Evolutionary conservation across 1,140 invertebrate genomes (phyloP).

Genomic region (Drosophila subobscura): DNA sequence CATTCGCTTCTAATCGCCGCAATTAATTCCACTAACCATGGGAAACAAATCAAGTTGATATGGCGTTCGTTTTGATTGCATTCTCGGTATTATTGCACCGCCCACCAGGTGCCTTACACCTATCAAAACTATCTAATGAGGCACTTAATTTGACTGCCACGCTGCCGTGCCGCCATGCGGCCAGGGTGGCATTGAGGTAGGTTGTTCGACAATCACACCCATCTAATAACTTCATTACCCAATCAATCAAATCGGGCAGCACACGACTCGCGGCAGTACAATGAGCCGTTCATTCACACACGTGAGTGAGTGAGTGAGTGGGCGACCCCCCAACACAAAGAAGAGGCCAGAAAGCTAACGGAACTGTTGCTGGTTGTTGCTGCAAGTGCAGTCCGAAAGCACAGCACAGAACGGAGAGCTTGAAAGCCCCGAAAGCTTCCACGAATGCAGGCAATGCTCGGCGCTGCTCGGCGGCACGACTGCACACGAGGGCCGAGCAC

Average conservation of each 20-base stretch:
- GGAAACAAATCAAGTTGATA: slow-evolving; percentile 24
- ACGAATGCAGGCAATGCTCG: slow-evolving; percentile 7
- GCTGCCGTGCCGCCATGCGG: too few relatives aligned
- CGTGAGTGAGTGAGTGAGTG: slow-evolving; percentile 39
- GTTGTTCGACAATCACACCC: slow-evolving; percentile 63
- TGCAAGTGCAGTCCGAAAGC: slow-evolving; percentile 56
- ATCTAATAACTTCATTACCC: slow-evolving; percentile 74
- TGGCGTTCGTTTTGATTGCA: slow-evolving; percentile 45
- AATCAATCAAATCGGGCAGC: slow-evolving; percentile 70
- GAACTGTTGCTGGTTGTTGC: background rate
- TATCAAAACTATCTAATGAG: slow-evolving; percentile 68
- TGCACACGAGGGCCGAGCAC: slow-evolving; percentile 15
- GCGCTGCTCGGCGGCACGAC: slow-evolving; percentile 6
- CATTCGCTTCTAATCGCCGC: background rate
- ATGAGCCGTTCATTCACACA: slow-evolving; percentile 48
- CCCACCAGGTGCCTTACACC: slow-evolving; percentile 21
- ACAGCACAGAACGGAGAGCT: slow-evolving; percentile 21
- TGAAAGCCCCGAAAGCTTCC: slow-evolving; percentile 52
- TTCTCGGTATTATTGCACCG: slow-evolving; percentile 14
- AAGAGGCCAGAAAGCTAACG: slow-evolving; percentile 34
- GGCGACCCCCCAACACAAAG: background rate
- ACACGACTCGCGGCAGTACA: slow-evolving; percentile 59
- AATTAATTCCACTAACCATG: slow-evolving; percentile 12
- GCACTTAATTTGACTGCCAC: slow-evolving; percentile 62
- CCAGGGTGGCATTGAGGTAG: slow-evolving; percentile 6